These are phyloP conservation scores for Clytia hemisphaerica DNA, from an alignment of 30 jellyfish, hydroid and myxozoan species.

Conservation along the genomic window DNA sequence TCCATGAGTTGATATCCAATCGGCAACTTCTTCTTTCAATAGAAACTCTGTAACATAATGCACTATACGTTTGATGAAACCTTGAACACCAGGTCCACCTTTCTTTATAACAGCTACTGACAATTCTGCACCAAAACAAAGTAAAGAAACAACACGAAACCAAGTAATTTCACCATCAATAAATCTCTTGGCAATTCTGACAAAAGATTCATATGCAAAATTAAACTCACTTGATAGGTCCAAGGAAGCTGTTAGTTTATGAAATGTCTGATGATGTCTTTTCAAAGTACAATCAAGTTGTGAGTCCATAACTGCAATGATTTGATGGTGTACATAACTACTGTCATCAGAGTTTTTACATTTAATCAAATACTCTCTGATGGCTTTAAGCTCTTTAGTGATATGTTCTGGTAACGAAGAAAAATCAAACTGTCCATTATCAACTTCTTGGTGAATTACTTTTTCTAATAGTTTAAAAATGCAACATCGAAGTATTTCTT, in stretches of 20 bases:
- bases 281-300: constrained; percentile 1
- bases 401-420: constrained; percentile 44
- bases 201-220: constrained; percentile 66
- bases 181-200: constrained; percentile 51
- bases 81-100: constrained; percentile 45
- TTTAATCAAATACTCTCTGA: background rate
- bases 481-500: constrained; percentile 37
- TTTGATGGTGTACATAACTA: constrained; percentile 35
- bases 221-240: constrained; percentile 20
- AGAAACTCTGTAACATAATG: constrained; percentile 58
- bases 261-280: constrained; percentile 18
- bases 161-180: constrained; percentile 58
- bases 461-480: constrained; percentile 50
- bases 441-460: constrained; percentile 52
- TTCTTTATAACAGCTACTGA: constrained; percentile 67
- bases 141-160: constrained; percentile 75
- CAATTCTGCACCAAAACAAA: constrained; percentile 77
- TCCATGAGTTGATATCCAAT: constrained; percentile 72
- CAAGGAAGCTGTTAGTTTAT: background rate
- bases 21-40: constrained; percentile 50
- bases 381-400: constrained; percentile 23
- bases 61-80: constrained; percentile 50
- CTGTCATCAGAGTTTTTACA: constrained; percentile 32
- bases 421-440: constrained; percentile 52
- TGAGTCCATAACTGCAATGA: constrained; percentile 10